A percentile compares a stretch with the other conserved stretches of the same genome.
Evolutionary conservation across 2,888 invertebrate genomes (phyloP).

Genomic region (Antitype chi): DNA sequence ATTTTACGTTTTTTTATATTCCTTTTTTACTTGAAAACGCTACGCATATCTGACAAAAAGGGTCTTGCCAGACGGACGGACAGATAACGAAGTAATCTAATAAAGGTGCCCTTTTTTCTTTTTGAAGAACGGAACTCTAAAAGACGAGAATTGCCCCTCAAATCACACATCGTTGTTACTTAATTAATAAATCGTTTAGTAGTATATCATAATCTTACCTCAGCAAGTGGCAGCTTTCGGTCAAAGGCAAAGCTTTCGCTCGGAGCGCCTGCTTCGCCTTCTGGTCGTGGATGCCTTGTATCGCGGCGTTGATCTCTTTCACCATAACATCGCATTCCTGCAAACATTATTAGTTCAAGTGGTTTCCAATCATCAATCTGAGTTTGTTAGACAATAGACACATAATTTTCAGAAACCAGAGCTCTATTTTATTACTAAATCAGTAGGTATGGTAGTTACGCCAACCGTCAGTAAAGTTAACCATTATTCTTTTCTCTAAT

Average conservation of each 20-base stretch:
- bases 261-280: slow-evolving; percentile 69
- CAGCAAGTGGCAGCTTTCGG: slow-evolving; percentile 76
- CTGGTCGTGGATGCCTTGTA: slow-evolving; percentile 72
- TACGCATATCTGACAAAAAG: too few species aligned
- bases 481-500: background rate
- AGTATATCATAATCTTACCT: slow-evolving; percentile 68
- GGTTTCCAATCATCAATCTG: background rate
- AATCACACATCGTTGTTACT: background rate
- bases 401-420: background rate
- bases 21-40: too few species aligned
- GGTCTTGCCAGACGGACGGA: too few species aligned
- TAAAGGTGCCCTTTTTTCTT: too few species aligned
- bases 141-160: background rate
- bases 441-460: too few species aligned
- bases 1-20: too few species aligned
- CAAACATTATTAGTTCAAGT: background rate
- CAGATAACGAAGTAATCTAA: too few species aligned
- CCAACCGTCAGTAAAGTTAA: background rate
- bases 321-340: slow-evolving; percentile 78
- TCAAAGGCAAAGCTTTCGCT: slow-evolving; percentile 69
- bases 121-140: background rate
- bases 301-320: slow-evolving; percentile 67
- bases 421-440: background rate
- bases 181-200: background rate
- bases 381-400: background rate